These are phyloP conservation scores for Busseola fusca DNA, from an alignment of 2,888 invertebrate species.

Conservation along the genomic window DNA sequence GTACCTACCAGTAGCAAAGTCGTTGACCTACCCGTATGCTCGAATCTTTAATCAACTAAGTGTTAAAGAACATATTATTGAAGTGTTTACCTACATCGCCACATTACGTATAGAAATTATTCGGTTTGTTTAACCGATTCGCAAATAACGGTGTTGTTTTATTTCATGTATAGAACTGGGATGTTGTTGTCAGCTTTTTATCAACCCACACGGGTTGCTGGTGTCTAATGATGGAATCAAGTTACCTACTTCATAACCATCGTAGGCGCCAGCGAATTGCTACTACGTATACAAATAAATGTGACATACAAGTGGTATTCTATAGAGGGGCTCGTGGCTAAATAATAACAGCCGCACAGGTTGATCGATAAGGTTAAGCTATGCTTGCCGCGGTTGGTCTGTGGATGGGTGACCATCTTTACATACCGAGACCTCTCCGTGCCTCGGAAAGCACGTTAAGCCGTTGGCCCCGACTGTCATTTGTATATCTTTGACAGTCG, in stretches of 20 bases:
- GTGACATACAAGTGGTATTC: not conserved
- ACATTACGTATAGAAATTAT: constrained; percentile 25
- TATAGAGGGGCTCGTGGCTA: no score
- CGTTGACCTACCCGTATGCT: constrained; percentile 39
- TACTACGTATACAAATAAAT: constrained; percentile 11
- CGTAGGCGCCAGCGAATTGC: constrained; percentile 31
- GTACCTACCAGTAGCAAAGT: not conserved
- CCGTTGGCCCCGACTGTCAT: no score
- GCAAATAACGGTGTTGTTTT: constrained; percentile 23
- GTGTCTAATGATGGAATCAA: constrained; percentile 41
- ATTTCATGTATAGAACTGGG: constrained; percentile 17
- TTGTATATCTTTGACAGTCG: no score
- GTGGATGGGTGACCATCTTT: no score
- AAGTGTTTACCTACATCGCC: constrained; percentile 1
- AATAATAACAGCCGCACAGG: no score
- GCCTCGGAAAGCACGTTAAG: no score
- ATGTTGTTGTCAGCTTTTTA: constrained; percentile 19
- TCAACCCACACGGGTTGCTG: constrained; percentile 40
- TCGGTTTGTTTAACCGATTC: constrained; percentile 10
- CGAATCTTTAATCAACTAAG: not conserved
- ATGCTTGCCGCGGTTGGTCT: no score
- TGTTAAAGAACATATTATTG: not conserved
- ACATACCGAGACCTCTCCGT: no score
- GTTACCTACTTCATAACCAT: constrained; percentile 31
- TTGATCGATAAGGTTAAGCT: no score